Base-by-base conservation (phyloP, 1,140 invertebrate genomes). In the Pectinophora gossypiella region DNA sequence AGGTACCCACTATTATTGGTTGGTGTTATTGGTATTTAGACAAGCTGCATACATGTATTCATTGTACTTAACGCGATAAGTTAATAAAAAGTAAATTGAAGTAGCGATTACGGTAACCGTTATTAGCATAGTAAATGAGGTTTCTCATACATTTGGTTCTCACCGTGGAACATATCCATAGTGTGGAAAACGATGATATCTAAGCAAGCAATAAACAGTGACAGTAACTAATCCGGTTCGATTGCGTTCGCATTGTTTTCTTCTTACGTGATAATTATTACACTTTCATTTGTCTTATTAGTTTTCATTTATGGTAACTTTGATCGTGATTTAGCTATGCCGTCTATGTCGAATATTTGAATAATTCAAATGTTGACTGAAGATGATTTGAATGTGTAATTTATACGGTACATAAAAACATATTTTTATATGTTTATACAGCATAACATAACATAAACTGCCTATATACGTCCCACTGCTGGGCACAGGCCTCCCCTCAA, bases 81-180 rank as follows among this genome's bases (percentile, higher is more conserved):
- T 32, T 9, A 44, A 68, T 59, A 85, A 85, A 85, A 83, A 81
- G 59, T 78, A 73, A 83, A 82, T 81, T 78, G 66, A 69, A 74
- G 47, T 73, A 54, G 60, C 73, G 68, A 81, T 74, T 75, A 74
- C 49, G 68, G 51, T 46, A 12, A 61, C 48, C 55, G 53, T 69
- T 70, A 74, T 75, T 73, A 74, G 51, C 57, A 65, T 70, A 68
- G 61, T 72, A 65, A 69, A 71, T 56, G 71, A 67, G 55, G 60
- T 68, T 77, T 76, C 75, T 68, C 70, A 69, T 59, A 71, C 47
- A 49, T 46, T 61, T 40, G 42, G 56, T 78, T 78, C 72, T 70
- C 75, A 76, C 70, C 61, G 50, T 56, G 19, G 21, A 32, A 13
- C 3, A 10, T 10, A 18, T 18, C 20, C n/a, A n/a, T n/a, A n/a